A percentile compares a stretch with the other conserved stretches of the same genome.
These are phyloP conservation scores for Sinosuthora webbiana DNA, from an alignment of 2,113 vertebrate genomes.

Conservation along the genomic window DNA sequence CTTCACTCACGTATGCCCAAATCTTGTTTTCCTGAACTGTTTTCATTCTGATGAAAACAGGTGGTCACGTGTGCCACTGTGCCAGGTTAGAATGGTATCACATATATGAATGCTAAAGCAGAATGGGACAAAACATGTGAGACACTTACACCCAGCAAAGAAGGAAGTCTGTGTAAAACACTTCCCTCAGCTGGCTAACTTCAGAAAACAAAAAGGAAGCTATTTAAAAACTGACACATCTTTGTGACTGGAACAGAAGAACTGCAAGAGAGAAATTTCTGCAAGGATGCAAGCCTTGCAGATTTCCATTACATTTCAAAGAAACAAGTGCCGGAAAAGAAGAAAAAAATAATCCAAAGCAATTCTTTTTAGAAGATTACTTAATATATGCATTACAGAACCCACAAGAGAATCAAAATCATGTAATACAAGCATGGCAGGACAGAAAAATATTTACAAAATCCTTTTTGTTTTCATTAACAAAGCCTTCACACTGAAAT, in stretches of 20 bases:
- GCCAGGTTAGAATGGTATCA: neutral
- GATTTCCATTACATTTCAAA: neutral
- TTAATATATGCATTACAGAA: neutral
- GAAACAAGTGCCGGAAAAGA: neutral
- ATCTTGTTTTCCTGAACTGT: neutral
- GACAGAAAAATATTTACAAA: neutral
- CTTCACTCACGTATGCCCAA: neutral
- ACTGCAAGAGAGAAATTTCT: neutral
- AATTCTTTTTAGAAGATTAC: neutral
- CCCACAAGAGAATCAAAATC: neutral
- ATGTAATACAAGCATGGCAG: neutral
- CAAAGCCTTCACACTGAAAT: neutral
- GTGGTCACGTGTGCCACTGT: neutral
- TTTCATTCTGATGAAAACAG: neutral
- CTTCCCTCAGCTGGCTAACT: neutral
- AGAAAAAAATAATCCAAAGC: neutral
- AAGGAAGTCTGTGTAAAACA: neutral
- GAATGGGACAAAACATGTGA: neutral
- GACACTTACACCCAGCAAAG: neutral
- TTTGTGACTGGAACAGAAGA: neutral
- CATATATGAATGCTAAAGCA: neutral
- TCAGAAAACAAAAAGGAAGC: neutral
- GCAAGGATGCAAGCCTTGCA: neutral
- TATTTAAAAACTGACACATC: neutral
- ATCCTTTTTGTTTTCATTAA: neutral